Evolutionary conservation across 2,797 vertebrate genomes (phyloP).

Genomic region (Myotis daubentonii): DNA sequence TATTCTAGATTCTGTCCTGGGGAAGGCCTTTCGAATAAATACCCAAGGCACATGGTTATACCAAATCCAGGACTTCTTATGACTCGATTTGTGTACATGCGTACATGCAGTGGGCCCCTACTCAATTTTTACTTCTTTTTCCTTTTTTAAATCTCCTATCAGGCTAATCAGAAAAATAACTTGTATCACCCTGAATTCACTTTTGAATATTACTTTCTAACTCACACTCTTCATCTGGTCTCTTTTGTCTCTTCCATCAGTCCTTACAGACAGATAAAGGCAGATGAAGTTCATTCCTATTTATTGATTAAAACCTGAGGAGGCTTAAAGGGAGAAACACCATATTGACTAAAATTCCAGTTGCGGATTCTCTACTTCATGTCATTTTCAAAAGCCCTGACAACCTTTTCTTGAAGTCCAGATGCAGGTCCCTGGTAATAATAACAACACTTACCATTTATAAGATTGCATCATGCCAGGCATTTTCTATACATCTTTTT

Average conservation of each 20-base stretch:
- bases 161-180: conserved; percentile 13
- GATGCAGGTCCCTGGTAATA: background rate
- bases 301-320: background rate
- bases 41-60: background rate
- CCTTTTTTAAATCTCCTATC: background rate
- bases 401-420: background rate
- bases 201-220: conserved; percentile 17
- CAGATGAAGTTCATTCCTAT: background rate
- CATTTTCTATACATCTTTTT: background rate
- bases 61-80: background rate
- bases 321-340: background rate
- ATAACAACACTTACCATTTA: background rate
- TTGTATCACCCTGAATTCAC: background rate
- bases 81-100: background rate
- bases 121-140: background rate
- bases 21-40: background rate
- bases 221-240: background rate
- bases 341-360: background rate
- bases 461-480: background rate
- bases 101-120: background rate
- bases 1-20: background rate
- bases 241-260: background rate
- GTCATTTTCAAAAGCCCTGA: background rate
- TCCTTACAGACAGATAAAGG: background rate
- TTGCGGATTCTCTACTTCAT: background rate